Evolutionary conservation across 2,113 vertebrate species (phyloP), one percentile per base, ranked within the genome.

Genomic region (Sapajus apella): DNA sequence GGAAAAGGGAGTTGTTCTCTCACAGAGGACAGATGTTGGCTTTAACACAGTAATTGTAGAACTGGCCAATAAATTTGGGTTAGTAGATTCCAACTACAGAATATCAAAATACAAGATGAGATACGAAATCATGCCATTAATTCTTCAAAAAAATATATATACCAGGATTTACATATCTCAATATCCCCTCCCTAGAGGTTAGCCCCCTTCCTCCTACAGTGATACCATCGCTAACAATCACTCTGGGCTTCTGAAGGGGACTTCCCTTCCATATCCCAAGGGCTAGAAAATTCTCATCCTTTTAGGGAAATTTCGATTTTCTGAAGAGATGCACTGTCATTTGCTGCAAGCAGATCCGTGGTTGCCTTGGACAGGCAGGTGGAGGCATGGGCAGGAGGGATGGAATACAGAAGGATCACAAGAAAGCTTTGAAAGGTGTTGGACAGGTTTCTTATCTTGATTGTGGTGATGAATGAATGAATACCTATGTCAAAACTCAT

Each of bases 141-240:
- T 5, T n/a, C 88, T 96, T 87, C 40, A n/a, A 94, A 91, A 86
- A 35, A 17, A 30, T 87, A 85, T 27, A 68, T 58, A 43, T 13
- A 30, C 16, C 11, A 11, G 47, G 56, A 75, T 50, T 87, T 40
- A 77, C 12, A 70, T 32, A 79, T n/a, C 13, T 21, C 56, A 56
- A 11, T 17, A 32, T 27, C 27, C 0, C 25, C 87, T 90, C 37
- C 45, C 37, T 56, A 32, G 37, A 81, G 17, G 64, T 14, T 55
- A 56, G 11, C 3, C 3, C 1, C 2, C n/a, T 76, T 3, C 1
- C 45, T 70, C 35, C 35, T 32, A 30, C 5, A 0, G 58, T 40
- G 70, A 30, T 77, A 37, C 6, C 50, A 35, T 76, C 43, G 16
- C 76, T 50, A 4, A 82, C 40, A 76, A 83, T 27, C 1, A 64